Conservation (phyloP, 2,113 vertebrate species). For the Serilophus lunatus region DNA sequence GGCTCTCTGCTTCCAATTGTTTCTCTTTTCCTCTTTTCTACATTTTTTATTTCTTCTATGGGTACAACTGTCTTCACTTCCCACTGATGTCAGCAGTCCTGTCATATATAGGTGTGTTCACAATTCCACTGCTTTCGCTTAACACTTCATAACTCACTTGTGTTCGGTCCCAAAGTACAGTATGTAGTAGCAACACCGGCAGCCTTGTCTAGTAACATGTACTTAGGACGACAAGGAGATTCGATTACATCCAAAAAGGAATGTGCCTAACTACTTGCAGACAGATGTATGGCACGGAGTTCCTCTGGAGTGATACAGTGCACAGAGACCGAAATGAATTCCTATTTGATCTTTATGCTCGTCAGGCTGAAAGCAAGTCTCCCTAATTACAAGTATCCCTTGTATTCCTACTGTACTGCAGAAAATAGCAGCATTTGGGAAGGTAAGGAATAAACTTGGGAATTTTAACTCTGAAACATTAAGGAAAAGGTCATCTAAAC, state of each 20-base stretch:
- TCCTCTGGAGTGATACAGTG: not conserved
- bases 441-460: not conserved
- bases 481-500: not conserved
- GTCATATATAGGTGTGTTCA: constrained; percentile 46
- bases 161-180: not conserved
- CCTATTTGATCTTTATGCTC: fast-evolving
- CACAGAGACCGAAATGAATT: not conserved
- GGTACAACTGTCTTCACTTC: constrained; percentile 58
- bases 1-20: constrained; percentile 8
- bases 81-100: constrained; percentile 59
- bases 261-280: constrained; percentile 60
- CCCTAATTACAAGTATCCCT: not conserved
- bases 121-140: constrained; percentile 51
- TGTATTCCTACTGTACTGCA: not conserved
- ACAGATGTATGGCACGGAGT: constrained; percentile 56
- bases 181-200: constrained; percentile 30
- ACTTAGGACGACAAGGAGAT: constrained; percentile 37
- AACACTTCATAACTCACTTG: constrained; percentile 49
- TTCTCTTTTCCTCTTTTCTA: not conserved
- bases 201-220: constrained; percentile 53
- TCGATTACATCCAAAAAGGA: constrained; percentile 50
- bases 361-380: not conserved
- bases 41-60: constrained; percentile 34
- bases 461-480: not conserved
- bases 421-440: not conserved